Percentiles rank a stretch among this genome's conserved stretches.
These are phyloP conservation scores for Eudyptes chrysolophus DNA, from an alignment of 2,113 vertebrate species.

Conservation along the genomic window DNA sequence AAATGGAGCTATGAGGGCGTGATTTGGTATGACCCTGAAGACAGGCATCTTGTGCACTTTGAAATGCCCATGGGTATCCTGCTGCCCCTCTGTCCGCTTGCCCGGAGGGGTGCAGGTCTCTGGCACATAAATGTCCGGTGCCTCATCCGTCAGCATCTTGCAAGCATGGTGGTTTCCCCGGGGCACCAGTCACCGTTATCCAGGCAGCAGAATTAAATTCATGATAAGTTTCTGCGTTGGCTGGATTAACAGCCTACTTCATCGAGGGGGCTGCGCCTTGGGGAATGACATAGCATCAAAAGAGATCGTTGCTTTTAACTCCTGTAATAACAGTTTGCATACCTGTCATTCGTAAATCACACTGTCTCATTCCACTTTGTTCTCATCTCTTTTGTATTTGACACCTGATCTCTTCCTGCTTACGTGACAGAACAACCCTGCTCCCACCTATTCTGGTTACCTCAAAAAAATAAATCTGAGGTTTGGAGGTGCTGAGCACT, in stretches of 20 bases:
- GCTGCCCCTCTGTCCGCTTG: fast-evolving
- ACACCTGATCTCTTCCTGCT: neutral
- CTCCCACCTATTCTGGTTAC: neutral
- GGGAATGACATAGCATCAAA: neutral
- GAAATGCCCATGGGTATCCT: neutral
- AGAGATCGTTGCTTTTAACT: neutral
- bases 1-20: neutral
- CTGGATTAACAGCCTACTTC: neutral
- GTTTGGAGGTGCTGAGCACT: neutral
- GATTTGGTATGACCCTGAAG: neutral
- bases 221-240: neutral
- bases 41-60: neutral
- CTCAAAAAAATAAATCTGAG: neutral
- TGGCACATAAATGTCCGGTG: neutral
- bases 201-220: neutral
- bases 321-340: constrained; percentile 19
- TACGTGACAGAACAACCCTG: neutral
- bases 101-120: neutral
- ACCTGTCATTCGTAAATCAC: constrained; percentile 38
- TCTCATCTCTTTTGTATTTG: neutral
- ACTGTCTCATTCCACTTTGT: neutral
- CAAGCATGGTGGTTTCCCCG: neutral
- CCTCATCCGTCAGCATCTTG: neutral
- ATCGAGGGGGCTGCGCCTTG: neutral
- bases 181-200: neutral